A percentile compares a stretch with the other conserved stretches of the same genome.
These are phyloP conservation scores for Hippocampus abdominalis DNA, from an alignment of 2,113 vertebrate species.

Conservation along the genomic window DNA sequence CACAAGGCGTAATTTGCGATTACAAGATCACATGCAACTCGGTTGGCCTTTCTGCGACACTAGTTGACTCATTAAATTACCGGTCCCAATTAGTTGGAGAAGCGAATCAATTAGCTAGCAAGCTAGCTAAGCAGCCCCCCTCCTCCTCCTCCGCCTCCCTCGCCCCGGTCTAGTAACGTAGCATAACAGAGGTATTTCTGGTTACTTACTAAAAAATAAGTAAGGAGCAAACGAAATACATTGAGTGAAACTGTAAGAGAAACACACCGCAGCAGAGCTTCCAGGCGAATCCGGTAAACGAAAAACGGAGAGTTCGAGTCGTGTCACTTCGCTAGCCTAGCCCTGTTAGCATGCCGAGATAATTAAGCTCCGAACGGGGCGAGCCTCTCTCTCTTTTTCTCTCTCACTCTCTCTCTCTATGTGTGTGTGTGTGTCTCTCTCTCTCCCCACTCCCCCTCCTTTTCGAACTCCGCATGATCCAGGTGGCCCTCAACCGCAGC, in stretches of 20 bases:
- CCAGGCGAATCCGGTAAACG: conserved; percentile 11
- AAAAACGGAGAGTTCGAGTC: conserved; percentile 34
- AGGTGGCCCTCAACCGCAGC: conserved; percentile 47
- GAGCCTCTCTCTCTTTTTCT: conserved; percentile 3
- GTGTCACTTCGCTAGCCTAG: conserved; percentile 72
- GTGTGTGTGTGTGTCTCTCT: too few relatives aligned
- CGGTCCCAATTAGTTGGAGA: conserved; percentile 70
- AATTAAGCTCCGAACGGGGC: conserved; percentile 66
- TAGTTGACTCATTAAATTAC: conserved; percentile 67
- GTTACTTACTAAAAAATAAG: neutral
- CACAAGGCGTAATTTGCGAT: conserved; percentile 2
- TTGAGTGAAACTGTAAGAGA: conserved; percentile 16
- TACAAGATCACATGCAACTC: conserved; percentile 11
- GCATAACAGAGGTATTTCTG: conserved; percentile 54
- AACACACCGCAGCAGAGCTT: neutral
- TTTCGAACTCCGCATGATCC: conserved; percentile 45
- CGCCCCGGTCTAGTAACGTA: conserved; percentile 35
- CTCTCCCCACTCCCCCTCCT: conserved; percentile 2
- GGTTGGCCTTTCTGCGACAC: conserved; percentile 13
- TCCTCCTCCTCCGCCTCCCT: too few relatives aligned
- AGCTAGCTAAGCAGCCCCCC: conserved; percentile 51
- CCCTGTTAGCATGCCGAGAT: conserved; percentile 62
- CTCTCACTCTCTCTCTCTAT: neutral
- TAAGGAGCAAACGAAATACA: conserved; percentile 2
- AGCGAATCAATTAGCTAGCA: conserved; percentile 73